These are phyloP conservation scores for Ciconia nigra DNA, from an alignment of 2,797 vertebrate genomes.

Conservation along the genomic window DNA sequence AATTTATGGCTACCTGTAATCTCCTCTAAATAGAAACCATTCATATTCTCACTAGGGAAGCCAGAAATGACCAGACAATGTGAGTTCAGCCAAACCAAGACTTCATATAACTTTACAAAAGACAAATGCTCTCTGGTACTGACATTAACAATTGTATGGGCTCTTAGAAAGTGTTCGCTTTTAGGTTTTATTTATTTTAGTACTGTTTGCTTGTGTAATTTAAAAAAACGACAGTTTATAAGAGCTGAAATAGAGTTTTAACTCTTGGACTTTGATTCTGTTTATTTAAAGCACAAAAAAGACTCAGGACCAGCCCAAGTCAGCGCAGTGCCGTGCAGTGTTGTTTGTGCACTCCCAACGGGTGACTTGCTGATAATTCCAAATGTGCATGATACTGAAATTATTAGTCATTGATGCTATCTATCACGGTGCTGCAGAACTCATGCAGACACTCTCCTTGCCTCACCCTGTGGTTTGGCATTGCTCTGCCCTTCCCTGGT, in stretches of 20 bases:
- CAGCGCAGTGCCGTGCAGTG: background rate
- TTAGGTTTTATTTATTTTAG: conserved; percentile 19
- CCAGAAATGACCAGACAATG: conserved; percentile 48
- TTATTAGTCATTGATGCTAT: background rate
- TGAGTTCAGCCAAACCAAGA: conserved; percentile 62
- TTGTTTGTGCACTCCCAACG: background rate
- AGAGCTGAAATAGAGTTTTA: conserved; percentile 4
- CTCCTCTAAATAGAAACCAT: conserved; percentile 58
- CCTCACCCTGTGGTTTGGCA: conserved; percentile 18
- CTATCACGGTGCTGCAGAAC: background rate
- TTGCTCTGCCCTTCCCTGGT: background rate
- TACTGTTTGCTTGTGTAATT: conserved; percentile 8
- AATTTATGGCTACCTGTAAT: conserved; percentile 68
- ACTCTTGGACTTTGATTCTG: conserved; percentile 18
- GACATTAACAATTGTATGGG: conserved; percentile 13
- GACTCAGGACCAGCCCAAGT: background rate
- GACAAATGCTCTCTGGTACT: conserved; percentile 22
- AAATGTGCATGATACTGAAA: background rate
- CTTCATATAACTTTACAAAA: conserved; percentile 31
- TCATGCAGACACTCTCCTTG: background rate
- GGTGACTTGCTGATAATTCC: background rate
- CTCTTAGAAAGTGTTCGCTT: background rate
- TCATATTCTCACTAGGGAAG: conserved; percentile 49
- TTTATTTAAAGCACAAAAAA: conserved; percentile 16
- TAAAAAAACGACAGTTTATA: conserved; percentile 9